Conservation (phyloP, 2,888 invertebrate genomes). For the Patella ulyssiponensis region DNA sequence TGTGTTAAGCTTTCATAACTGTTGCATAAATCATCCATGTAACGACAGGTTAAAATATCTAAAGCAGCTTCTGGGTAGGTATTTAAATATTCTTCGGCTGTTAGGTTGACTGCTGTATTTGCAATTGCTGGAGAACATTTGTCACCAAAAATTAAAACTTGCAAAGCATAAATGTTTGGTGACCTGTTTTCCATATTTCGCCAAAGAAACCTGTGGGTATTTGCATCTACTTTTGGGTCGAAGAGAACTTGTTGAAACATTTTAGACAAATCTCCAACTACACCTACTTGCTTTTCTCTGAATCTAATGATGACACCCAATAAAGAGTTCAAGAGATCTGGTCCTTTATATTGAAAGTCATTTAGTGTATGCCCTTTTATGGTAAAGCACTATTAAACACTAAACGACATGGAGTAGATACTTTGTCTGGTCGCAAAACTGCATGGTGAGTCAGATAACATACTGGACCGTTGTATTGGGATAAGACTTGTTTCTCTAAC, state of each 20-base stretch:
- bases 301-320: background rate
- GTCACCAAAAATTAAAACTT: conserved; percentile 1
- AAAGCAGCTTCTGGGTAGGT: background rate
- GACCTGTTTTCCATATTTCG: conserved; percentile 6
- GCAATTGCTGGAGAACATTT: background rate
- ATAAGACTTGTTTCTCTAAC: background rate
- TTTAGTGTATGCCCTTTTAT: background rate
- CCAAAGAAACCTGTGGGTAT: background rate
- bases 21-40: background rate
- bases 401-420: background rate
- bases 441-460: background rate
- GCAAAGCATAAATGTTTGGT: background rate
- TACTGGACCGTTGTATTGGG: background rate
- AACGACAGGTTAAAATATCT: background rate
- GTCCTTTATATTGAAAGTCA: conserved; percentile 3
- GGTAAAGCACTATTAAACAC: background rate
- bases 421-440: background rate
- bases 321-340: background rate
- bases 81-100: background rate
- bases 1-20: background rate
- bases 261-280: background rate
- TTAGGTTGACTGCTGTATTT: background rate
- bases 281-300: background rate
- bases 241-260: background rate
- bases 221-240: background rate